Evolutionary conservation across 2,888 invertebrate genomes (phyloP).

Genomic region (Latheticus oryzae): DNA sequence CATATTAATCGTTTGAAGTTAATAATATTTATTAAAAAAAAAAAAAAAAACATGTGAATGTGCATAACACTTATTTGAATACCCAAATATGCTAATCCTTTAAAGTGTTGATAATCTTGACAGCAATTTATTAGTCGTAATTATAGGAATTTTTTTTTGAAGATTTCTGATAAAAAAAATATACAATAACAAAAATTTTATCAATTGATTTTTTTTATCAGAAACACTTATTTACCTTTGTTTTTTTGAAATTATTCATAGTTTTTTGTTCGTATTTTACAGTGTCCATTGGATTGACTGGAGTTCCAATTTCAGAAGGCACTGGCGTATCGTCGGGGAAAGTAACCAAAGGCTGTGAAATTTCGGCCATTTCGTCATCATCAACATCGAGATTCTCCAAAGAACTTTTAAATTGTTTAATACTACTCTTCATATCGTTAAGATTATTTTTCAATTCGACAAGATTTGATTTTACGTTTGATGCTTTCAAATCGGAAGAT

Average conservation of each 20-base stretch:
- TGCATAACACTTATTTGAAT: not conserved
- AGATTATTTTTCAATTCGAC: slow-evolving; percentile 85
- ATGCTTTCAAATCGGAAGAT: slow-evolving; percentile 81
- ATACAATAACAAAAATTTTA: no score
- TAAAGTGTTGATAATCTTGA: not conserved
- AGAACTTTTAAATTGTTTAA: slow-evolving; percentile 73
- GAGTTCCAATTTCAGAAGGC: slow-evolving; percentile 66
- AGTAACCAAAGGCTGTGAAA: slow-evolving; percentile 78
- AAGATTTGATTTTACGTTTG: slow-evolving; percentile 84
- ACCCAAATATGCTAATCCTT: slow-evolving; percentile 4
- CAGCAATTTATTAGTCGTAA: not conserved
- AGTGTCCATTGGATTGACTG: slow-evolving; percentile 69
- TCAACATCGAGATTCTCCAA: slow-evolving; percentile 81
- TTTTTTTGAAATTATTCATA: slow-evolving; percentile 81
- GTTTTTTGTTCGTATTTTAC: slow-evolving; percentile 88
- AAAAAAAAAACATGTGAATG: no score
- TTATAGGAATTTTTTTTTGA: not conserved
- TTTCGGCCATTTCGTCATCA: slow-evolving; percentile 62
- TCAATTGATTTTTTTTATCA: not conserved
- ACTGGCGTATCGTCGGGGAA: slow-evolving; percentile 85
- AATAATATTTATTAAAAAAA: no score
- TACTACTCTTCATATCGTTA: slow-evolving; percentile 84
- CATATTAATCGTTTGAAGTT: slow-evolving; percentile 20
- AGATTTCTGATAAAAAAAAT: no score
- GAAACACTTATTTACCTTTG: slow-evolving; percentile 70